Conservation (phyloP, 2,113 vertebrate species). For the Anser cygnoides region DNA sequence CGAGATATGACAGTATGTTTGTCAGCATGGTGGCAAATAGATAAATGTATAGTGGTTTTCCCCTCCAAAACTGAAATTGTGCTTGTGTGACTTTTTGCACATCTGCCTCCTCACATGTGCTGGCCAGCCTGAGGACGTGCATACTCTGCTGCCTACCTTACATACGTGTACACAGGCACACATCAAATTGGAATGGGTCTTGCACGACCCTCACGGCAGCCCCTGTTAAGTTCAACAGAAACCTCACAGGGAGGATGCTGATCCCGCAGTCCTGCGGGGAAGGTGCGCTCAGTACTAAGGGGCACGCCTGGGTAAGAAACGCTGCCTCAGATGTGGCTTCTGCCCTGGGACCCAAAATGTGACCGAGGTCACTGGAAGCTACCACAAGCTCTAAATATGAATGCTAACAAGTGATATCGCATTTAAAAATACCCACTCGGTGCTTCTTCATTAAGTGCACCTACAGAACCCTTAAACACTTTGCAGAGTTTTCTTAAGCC, state of each 20-base stretch:
- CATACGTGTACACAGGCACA: fast-evolving
- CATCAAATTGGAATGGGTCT: fast-evolving
- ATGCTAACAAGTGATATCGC: neutral
- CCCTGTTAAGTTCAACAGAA: fast-evolving
- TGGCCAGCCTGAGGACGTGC: fast-evolving
- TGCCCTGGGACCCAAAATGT: neutral
- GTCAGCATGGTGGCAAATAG: neutral
- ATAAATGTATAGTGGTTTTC: fast-evolving
- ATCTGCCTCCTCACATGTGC: fast-evolving
- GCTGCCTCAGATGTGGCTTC: neutral
- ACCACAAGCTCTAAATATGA: fast-evolving
- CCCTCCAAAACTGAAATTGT: neutral
- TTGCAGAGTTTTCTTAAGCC: neutral
- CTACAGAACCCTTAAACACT: neutral
- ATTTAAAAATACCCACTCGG: neutral
- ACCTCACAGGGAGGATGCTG: fast-evolving
- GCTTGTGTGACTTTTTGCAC: too few relatives aligned
- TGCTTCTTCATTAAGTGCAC: neutral
- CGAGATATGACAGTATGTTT: fast-evolving
- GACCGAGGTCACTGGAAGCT: fast-evolving
- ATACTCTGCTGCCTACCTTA: fast-evolving
- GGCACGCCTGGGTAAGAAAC: fast-evolving
- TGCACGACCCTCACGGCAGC: neutral
- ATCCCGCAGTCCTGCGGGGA: neutral
- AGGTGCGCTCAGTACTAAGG: fast-evolving